Base-by-base conservation (phyloP, 2,797 vertebrate genomes). In the Ptychobarbus kaznakovi region DNA sequence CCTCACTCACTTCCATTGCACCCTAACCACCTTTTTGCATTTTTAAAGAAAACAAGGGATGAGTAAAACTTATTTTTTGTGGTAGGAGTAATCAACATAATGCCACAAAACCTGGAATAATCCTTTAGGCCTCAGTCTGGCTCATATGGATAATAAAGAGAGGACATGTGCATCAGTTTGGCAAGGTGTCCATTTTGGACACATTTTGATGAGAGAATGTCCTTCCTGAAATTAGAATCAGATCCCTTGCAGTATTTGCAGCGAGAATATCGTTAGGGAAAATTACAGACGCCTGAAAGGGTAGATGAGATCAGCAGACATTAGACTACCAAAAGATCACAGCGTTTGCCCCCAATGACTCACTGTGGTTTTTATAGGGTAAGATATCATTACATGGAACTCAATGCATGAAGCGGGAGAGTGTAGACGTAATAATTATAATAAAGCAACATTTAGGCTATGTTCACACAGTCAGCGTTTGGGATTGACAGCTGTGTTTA, bases 271-370 rank as follows among this genome's bases (percentile, higher is more conserved):
- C 28, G 22, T 83, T 82, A 49, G 56, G 78, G 11, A 16, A 44
- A 82, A 35, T 46, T 69, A 66, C 16, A 44, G 58, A 83, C 56
- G 65, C 28, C 58, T 6, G 73, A 83, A 49, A 49, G 28, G 66
- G 79, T 53, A 68, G 49, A 86, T 89, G 81, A 86, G n/a, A 75
- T 87, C 84, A 87, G 25, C 82, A 85, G 76, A 81, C 83, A 79
- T 82, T 69, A 66, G 63, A 66, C 63, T 66, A 83, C 72, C 44
- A 72, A 61, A 66, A 40, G 86, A 83, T 58, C 73, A 40, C 68
- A 87, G 65, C 58, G 9, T 18, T 18, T 81, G 77, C 83, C 81
- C 82, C 53, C 76, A 69, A 35, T 80, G 87, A 89, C 70, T 81
- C 86, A 79, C 51, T 79, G 46, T 18, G 38, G 56, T 6, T 86